Conservation (phyloP, 2,113 vertebrate species). For the Balaeniceps rex region DNA sequence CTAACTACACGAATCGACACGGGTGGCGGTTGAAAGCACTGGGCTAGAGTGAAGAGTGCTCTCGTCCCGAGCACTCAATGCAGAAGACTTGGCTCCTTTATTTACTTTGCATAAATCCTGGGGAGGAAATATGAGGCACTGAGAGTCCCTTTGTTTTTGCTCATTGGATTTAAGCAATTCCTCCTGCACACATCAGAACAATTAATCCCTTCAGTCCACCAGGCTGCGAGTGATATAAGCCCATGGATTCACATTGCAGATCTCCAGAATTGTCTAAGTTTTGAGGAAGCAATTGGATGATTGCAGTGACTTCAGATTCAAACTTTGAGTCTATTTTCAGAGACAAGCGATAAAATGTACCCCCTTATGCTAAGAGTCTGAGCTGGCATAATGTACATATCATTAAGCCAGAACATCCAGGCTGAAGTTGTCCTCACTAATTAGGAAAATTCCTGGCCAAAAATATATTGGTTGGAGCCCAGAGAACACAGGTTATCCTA, state of each 20-base stretch:
- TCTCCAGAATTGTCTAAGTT: neutral
- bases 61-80: neutral
- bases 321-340: neutral
- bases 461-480: neutral
- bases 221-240: neutral
- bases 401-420: neutral
- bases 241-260: neutral
- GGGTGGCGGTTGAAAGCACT: neutral
- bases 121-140: constrained; percentile 21
- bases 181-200: constrained; percentile 39
- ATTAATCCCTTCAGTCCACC: constrained; percentile 33
- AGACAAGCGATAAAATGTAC: neutral
- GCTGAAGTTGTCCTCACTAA: neutral
- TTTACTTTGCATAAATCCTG: constrained; percentile 38
- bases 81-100: constrained; percentile 21
- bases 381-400: neutral
- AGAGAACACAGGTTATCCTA: neutral
- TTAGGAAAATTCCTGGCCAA: neutral
- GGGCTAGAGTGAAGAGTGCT: neutral
- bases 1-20: neutral
- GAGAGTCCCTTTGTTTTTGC: constrained; percentile 55
- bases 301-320: neutral
- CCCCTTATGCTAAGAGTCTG: neutral
- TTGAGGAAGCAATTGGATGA: neutral
- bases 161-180: constrained; percentile 38